Percentiles rank a stretch among this genome's conserved stretches.
These are phyloP conservation scores for Actinernus sp. DNA, from an alignment of 92 coral and sea anemone species.

Conservation along the genomic window DNA sequence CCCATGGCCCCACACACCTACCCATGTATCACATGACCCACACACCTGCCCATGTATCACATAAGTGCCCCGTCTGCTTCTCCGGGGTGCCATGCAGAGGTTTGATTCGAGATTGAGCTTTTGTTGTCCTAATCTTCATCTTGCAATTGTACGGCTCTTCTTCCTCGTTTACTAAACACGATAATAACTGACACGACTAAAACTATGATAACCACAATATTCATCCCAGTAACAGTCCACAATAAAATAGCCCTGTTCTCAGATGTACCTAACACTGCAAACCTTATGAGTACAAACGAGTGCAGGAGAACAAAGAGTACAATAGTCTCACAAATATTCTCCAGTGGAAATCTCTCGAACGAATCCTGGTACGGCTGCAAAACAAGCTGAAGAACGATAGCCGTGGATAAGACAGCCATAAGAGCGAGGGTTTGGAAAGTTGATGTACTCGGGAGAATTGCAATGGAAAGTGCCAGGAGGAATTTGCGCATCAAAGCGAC, in stretches of 20 bases:
- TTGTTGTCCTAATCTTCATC: too few relatives aligned
- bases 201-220: neutral
- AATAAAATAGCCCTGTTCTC: neutral
- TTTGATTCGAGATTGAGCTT: too few relatives aligned
- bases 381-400: slow-evolving; percentile 34
- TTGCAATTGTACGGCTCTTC: too few relatives aligned
- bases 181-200: slow-evolving; percentile 1
- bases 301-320: slow-evolving; percentile 36
- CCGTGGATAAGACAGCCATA: slow-evolving; percentile 18
- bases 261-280: neutral
- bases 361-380: slow-evolving; percentile 45
- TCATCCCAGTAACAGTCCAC: slow-evolving; percentile 1
- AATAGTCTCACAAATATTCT: slow-evolving; percentile 38
- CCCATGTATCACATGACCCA: too few relatives aligned
- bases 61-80: too few relatives aligned
- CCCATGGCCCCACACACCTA: too few relatives aligned
- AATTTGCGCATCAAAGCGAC: slow-evolving; percentile 46
- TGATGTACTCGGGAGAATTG: slow-evolving; percentile 39
- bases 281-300: slow-evolving; percentile 5
- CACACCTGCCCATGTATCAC: too few relatives aligned
- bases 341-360: slow-evolving; percentile 25
- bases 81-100: too few relatives aligned
- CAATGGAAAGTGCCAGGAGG: slow-evolving; percentile 54
- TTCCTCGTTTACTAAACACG: too few relatives aligned
- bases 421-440: slow-evolving; percentile 51